These are phyloP conservation scores for Octodon degus DNA, from an alignment of 2,113 vertebrate species.

Conservation along the genomic window DNA sequence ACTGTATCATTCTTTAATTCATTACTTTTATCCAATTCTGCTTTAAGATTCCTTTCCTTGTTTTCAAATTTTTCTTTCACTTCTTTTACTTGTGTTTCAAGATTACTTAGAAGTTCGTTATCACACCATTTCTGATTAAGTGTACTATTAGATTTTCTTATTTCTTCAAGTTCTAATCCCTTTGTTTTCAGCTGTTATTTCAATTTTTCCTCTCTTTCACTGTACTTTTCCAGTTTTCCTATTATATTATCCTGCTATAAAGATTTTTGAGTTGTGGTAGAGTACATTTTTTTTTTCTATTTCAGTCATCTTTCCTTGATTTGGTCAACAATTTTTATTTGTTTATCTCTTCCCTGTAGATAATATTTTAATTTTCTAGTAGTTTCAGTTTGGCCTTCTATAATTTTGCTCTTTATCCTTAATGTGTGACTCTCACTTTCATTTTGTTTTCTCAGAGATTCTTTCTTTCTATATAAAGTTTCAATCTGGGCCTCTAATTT, in stretches of 20 bases:
- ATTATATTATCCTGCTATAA: constrained; percentile 86
- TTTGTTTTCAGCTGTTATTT: constrained; percentile 93
- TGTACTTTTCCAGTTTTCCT: constrained; percentile 90
- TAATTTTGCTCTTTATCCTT: constrained; percentile 95
- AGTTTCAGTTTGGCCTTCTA: constrained; percentile 97
- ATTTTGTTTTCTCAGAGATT: constrained; percentile 91
- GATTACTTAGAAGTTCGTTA: constrained; percentile 93
- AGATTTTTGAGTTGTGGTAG: constrained; percentile 88
- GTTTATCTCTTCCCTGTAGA: constrained; percentile 92
- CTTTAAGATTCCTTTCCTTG: constrained; percentile 90
- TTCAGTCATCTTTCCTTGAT: constrained; percentile 87
- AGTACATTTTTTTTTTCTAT: constrained; percentile 86
- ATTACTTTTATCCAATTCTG: constrained; percentile 92
- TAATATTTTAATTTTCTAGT: constrained; percentile 94
- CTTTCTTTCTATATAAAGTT: constrained; percentile 89
- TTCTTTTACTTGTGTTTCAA: constrained; percentile 95
- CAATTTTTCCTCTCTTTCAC: constrained; percentile 92
- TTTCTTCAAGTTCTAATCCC: constrained; percentile 91
- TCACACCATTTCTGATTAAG: constrained; percentile 94
- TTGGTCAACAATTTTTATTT: constrained; percentile 83
- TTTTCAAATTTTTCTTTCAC: constrained; percentile 95
- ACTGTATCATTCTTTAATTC: constrained; percentile 90
- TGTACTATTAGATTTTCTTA: constrained; percentile 90
- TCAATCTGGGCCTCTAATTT: constrained; percentile 95
- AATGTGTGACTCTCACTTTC: constrained; percentile 90